Conservation (phyloP, 2,797 vertebrate species). For the Nannoperca obscura region DNA sequence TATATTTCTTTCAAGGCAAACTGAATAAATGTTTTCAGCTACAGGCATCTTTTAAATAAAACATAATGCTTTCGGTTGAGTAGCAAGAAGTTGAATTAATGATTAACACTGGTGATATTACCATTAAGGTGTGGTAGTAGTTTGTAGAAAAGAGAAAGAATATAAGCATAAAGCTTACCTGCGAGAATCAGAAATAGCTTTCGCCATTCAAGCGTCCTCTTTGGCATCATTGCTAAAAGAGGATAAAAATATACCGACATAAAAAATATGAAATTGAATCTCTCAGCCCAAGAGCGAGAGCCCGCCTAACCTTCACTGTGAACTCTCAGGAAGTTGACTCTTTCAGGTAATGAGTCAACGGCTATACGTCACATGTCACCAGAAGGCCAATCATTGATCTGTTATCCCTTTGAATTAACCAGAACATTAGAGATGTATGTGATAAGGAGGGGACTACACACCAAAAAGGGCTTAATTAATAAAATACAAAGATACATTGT, state of each 20-base stretch:
- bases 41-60: constrained; percentile 14
- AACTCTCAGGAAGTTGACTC: constrained; percentile 48
- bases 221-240: constrained; percentile 35
- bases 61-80: constrained; percentile 34
- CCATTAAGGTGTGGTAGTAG: constrained; percentile 69
- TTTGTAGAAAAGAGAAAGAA: constrained; percentile 41
- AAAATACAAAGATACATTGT: not conserved
- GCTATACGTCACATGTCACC: constrained; percentile 71
- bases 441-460: not conserved
- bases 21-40: not conserved
- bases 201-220: constrained; percentile 31
- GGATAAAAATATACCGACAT: constrained; percentile 14
- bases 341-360: constrained; percentile 72
- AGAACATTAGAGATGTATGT: not conserved
- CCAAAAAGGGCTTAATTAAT: not conserved
- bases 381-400: constrained; percentile 65
- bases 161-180: constrained; percentile 62
- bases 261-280: not conserved
- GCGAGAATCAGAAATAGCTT: constrained; percentile 66
- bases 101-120: constrained; percentile 65
- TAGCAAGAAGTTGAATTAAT: constrained; percentile 56
- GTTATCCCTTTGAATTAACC: constrained; percentile 7
- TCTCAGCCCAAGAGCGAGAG: constrained; percentile 27
- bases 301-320: constrained; percentile 60
- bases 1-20: not conserved